phyloP scores from a whole-genome alignment of 2,797 vertebrate species.

The Sibirionetta formosa region DNA sequence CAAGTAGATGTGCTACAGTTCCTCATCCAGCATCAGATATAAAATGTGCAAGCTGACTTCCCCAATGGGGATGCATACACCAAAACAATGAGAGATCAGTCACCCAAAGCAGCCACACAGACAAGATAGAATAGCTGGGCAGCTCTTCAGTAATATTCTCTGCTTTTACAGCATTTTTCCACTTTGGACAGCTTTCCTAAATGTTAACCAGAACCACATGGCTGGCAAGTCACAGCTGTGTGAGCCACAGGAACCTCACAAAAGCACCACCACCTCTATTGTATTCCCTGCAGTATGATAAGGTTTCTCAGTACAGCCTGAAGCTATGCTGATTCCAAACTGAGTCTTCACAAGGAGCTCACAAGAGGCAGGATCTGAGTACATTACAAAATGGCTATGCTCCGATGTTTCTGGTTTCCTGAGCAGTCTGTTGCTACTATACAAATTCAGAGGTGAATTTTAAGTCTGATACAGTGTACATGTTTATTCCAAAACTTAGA shows the following conservation, averaged over 20 bases:
- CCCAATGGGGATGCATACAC: not conserved
- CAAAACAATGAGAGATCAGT: not conserved
- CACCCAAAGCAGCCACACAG: not conserved
- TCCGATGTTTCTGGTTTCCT: not conserved
- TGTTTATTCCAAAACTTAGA: not conserved
- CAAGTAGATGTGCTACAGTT: not conserved
- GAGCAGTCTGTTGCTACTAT: not conserved
- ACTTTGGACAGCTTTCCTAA: not conserved
- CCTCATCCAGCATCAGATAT: not conserved
- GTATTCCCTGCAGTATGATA: not conserved
- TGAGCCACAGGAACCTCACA: not conserved
- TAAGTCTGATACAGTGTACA: not conserved
- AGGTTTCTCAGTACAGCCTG: not conserved
- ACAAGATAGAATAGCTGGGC: conserved; percentile 45
- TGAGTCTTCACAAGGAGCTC: not conserved
- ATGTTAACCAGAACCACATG: conserved; percentile 40
- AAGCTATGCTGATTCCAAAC: not conserved
- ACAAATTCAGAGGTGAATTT: not conserved
- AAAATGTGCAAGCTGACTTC: not conserved
- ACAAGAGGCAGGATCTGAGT: not conserved
- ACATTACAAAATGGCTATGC: not conserved
- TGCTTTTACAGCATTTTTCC: conserved; percentile 10
- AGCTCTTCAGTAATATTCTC: not conserved
- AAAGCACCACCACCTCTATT: not conserved
- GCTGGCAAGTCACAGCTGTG: not conserved